Base-by-base conservation (phyloP, 2,797 vertebrate species). In the Ptychadena robeensis region DNA sequence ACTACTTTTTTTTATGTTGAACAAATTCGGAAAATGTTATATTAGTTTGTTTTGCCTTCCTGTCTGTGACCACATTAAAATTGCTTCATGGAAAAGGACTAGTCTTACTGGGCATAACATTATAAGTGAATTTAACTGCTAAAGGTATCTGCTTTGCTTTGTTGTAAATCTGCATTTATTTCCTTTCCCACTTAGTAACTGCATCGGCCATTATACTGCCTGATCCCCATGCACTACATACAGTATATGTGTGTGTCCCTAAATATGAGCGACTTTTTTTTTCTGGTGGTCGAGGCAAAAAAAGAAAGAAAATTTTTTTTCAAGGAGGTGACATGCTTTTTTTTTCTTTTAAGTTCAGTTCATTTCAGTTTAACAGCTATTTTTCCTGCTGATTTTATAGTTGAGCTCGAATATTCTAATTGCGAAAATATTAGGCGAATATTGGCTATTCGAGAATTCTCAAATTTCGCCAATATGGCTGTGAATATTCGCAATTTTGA, bases 31-130 rank as follows among this genome's bases (percentile, higher is more conserved):
- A 83, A 83, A 83, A 73, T 79, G 31, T 79, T 73, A 67, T 67
- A 79, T 73, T 73, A 73, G 61, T 22, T 78, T 73, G 34, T 83
- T 78, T 73, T 48, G 70, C n/a, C 40, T 73, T 79, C 69, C 75
- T 59, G 9, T 67, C 63, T 44, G 30, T 67, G 22, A 79, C 75
- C 61, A 79, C 69, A 73, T 79, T 34, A 72, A 83, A 73, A 83
- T 59, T 37, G 32, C 40, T 79, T n/a, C 61, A 79, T 73, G 82
- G 82, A 83, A 83, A 79, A 79, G 75, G 31, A 79, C 61, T 73
- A 48, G 66, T 59, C 61, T 83, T 73, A 48, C 37, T 79, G 38
- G 69, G 40, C 40, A 61, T 28, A 38, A 32, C 25, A 66, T 73
- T 73, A 71, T 78, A 68, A 73, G 18, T 75, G 22, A 40, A 53